These are phyloP conservation scores for Mastacembelus armatus DNA, from an alignment of 2,797 vertebrate species.

Conservation along the genomic window DNA sequence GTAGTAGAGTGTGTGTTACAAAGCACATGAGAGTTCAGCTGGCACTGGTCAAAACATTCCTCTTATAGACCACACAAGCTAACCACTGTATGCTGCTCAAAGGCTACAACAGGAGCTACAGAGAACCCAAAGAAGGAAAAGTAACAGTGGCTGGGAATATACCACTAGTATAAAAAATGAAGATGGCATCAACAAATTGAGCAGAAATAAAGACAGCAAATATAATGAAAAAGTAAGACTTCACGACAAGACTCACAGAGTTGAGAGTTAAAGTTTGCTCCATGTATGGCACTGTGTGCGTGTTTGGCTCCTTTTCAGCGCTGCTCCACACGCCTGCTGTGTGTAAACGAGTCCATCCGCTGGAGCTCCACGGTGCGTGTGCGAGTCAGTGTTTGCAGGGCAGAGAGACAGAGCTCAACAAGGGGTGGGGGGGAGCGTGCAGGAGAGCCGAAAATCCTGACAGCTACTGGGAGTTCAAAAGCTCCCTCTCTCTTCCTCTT, in stretches of 20 bases:
- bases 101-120: slow-evolving; percentile 63
- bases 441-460: slow-evolving; percentile 72
- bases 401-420: slow-evolving; percentile 49
- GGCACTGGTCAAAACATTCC: slow-evolving; percentile 79
- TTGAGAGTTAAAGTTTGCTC: slow-evolving; percentile 85
- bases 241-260: slow-evolving; percentile 80
- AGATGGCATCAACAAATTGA: slow-evolving; percentile 44
- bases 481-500: slow-evolving; percentile 73
- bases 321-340: slow-evolving; percentile 74
- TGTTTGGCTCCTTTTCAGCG: slow-evolving; percentile 74
- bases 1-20: slow-evolving; percentile 61
- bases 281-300: slow-evolving; percentile 78
- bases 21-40: slow-evolving; percentile 63
- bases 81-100: slow-evolving; percentile 67
- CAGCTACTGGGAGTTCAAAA: slow-evolving; percentile 81
- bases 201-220: slow-evolving; percentile 19
- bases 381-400: slow-evolving; percentile 58
- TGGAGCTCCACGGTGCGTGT: slow-evolving; percentile 53
- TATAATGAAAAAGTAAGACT: slow-evolving; percentile 12
- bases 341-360: slow-evolving; percentile 81
- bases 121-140: slow-evolving; percentile 69
- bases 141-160: slow-evolving; percentile 25
- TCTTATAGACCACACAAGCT: slow-evolving; percentile 75
- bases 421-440: slow-evolving; percentile 56
- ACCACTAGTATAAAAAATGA: slow-evolving; percentile 37